Evolutionary conservation across 2,797 vertebrate genomes (phyloP).

Genomic region (Coendou prehensilis): DNA sequence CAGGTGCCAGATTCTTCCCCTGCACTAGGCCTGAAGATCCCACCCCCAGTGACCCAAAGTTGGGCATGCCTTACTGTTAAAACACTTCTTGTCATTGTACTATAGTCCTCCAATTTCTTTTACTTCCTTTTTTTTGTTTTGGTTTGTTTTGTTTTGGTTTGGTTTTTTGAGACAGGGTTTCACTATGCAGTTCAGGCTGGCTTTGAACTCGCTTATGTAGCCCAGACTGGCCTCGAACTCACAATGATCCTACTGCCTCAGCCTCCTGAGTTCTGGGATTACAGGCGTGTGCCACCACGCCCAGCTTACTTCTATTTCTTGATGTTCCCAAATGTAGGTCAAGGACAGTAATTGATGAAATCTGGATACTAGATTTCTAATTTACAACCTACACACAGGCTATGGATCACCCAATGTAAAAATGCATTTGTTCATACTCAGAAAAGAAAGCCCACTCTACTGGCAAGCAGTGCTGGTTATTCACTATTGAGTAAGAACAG

Average conservation of each 20-base stretch:
- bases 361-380: slow-evolving; percentile 15
- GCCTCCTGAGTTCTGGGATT: too few species aligned
- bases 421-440: background rate
- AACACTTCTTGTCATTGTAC: background rate
- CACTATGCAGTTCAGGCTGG: too few species aligned
- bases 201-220: too few species aligned
- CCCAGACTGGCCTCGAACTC: too few species aligned
- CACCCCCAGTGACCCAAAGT: background rate
- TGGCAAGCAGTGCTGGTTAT: background rate
- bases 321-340: background rate
- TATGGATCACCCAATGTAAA: slow-evolving; percentile 14
- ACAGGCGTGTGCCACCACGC: too few species aligned
- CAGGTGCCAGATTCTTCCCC: background rate
- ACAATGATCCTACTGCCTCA: too few species aligned
- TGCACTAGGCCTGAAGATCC: background rate
- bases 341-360: slow-evolving; percentile 1
- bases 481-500: background rate
- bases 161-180: too few species aligned
- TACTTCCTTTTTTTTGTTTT: background rate
- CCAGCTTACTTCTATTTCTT: background rate
- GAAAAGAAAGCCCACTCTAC: background rate
- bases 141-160: too few species aligned
- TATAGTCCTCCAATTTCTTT: background rate
- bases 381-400: background rate
- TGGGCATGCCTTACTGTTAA: background rate